These are phyloP conservation scores for Nothocercus nigrocapillus DNA, from an alignment of 2,113 vertebrate species.

Conservation along the genomic window DNA sequence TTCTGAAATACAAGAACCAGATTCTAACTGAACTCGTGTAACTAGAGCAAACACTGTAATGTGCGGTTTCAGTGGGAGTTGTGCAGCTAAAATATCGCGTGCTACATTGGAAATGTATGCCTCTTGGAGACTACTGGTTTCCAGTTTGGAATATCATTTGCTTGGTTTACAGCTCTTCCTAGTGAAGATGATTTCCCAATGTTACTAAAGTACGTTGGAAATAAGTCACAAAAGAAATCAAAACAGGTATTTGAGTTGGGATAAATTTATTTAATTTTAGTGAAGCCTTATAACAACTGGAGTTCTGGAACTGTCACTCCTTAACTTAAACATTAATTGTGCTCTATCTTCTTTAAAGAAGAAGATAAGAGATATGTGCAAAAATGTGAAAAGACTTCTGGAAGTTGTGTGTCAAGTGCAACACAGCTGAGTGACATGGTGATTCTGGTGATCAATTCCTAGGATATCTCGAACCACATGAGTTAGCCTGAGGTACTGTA, in stretches of 20 bases:
- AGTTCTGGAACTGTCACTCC: background rate
- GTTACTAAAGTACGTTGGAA: background rate
- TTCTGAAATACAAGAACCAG: conserved; percentile 28
- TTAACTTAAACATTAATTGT: background rate
- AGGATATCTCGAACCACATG: background rate
- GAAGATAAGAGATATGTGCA: background rate
- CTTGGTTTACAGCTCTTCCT: background rate
- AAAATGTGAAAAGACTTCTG: background rate
- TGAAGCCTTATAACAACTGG: background rate
- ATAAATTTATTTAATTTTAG: background rate
- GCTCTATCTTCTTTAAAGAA: background rate
- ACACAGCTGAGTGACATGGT: background rate
- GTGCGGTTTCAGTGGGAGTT: conserved; percentile 2
- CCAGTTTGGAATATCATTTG: background rate
- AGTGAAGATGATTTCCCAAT: background rate
- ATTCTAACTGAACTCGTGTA: background rate
- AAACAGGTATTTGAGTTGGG: background rate
- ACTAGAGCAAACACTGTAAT: background rate
- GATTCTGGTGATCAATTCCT: background rate
- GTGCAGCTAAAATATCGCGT: background rate
- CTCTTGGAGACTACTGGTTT: background rate
- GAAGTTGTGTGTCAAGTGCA: background rate
- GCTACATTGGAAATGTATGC: background rate
- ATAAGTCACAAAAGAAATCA: background rate
- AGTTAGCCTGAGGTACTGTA: background rate